phyloP scores from a whole-genome alignment of 2,888 invertebrate genomes.

The Miltochrista miniata region DNA sequence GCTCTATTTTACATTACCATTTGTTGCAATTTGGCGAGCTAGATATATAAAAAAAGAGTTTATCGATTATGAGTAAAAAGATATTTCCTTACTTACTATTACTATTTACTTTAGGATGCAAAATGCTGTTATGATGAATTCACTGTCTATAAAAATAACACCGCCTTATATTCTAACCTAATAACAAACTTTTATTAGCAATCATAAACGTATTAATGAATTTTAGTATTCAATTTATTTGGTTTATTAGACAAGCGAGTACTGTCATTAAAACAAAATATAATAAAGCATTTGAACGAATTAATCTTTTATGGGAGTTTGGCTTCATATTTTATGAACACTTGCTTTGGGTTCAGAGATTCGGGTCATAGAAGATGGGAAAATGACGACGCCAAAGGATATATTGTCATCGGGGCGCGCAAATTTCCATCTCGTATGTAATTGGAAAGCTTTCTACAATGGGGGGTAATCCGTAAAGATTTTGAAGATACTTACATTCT shows the following conservation, averaged over 20 bases:
- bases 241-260: slow-evolving; percentile 25
- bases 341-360: slow-evolving; percentile 53
- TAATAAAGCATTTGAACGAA: slow-evolving; percentile 22
- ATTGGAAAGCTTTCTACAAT: slow-evolving; percentile 70
- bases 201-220: slow-evolving; percentile 30
- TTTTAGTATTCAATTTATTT: slow-evolving; percentile 26
- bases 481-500: slow-evolving; percentile 43
- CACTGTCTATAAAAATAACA: not conserved
- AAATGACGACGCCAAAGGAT: slow-evolving; percentile 9
- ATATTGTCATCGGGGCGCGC: slow-evolving; percentile 40
- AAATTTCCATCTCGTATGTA: slow-evolving; percentile 64
- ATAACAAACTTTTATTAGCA: slow-evolving; percentile 4
- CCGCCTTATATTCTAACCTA: not conserved
- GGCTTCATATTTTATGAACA: slow-evolving; percentile 51
- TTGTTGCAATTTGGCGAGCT: too few relatives aligned
- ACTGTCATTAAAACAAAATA: slow-evolving; percentile 28
- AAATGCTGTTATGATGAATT: not conserved
- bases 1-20: too few relatives aligned
- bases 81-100: too few relatives aligned
- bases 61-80: too few relatives aligned
- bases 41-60: too few relatives aligned
- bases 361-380: slow-evolving; percentile 39
- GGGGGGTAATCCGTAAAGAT: slow-evolving; percentile 55
- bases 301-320: slow-evolving; percentile 31
- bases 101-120: too few relatives aligned